These are phyloP conservation scores for Lethrus apterus DNA, from an alignment of 1,140 invertebrate species.

Conservation along the genomic window DNA sequence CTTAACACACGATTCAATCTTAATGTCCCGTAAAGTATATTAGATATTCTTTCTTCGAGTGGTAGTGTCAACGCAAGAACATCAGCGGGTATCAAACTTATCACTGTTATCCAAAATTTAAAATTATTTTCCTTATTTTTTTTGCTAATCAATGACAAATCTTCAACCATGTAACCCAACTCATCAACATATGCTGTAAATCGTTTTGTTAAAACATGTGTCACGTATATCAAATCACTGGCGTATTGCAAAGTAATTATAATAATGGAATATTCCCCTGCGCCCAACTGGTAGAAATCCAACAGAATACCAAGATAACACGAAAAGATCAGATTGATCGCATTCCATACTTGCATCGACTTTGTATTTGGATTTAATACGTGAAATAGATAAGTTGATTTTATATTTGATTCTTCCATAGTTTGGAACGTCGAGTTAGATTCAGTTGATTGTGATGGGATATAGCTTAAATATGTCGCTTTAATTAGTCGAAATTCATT, in stretches of 20 bases:
- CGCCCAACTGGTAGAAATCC: constrained; percentile 5
- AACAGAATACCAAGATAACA: constrained; percentile 5
- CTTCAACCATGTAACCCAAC: constrained; percentile 5
- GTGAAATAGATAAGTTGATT: too few species aligned
- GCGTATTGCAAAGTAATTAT: constrained; percentile 2
- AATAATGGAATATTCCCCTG: not conserved
- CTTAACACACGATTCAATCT: constrained; percentile 9
- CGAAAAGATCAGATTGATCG: not conserved
- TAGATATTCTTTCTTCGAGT: not conserved
- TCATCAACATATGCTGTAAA: constrained; percentile 8
- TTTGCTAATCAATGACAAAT: constrained; percentile 2
- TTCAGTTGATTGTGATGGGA: too few species aligned
- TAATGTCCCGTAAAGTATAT: not conserved
- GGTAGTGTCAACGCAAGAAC: constrained; percentile 1
- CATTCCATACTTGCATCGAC: not conserved
- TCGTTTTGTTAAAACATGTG: constrained; percentile 3
- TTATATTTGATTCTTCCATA: too few species aligned
- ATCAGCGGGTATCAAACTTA: constrained; percentile 5
- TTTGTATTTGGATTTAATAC: constrained; percentile 4
- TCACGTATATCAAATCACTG: constrained; percentile 5
- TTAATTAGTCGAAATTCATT: constrained; percentile 3
- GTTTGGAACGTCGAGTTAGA: too few species aligned
- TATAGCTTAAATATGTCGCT: not conserved
- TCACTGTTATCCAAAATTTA: constrained; percentile 1
- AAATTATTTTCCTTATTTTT: constrained; percentile 2